Evolutionary conservation across 2,797 vertebrate species (phyloP).

Genomic region (Phrynocephalus guinanensis): DNA sequence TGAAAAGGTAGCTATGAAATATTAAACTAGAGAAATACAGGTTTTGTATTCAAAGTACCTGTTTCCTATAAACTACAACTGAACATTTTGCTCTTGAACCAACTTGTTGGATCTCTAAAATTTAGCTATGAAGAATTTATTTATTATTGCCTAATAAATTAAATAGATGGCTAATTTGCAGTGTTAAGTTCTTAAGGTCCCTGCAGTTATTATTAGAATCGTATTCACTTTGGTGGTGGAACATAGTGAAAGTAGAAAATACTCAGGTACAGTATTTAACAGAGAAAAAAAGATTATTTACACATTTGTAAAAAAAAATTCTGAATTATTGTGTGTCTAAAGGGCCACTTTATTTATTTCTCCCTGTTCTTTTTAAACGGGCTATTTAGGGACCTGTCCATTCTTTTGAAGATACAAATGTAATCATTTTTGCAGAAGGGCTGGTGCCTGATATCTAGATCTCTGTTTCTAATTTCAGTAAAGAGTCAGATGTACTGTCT

Average conservation of each 20-base stretch:
- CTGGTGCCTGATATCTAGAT: background rate
- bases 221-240: background rate
- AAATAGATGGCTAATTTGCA: constrained; percentile 9
- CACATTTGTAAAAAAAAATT: background rate
- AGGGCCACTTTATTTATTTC: background rate
- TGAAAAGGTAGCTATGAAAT: background rate
- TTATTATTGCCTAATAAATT: constrained; percentile 7
- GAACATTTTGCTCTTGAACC: background rate
- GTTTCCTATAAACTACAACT: background rate
- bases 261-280: background rate
- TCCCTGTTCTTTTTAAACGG: background rate
- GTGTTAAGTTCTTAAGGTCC: background rate
- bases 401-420: background rate
- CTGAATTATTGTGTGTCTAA: background rate
- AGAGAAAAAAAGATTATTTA: background rate
- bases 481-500: background rate
- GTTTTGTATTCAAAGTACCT: background rate
- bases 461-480: background rate
- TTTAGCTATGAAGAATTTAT: background rate
- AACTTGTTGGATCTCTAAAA: constrained; percentile 1
- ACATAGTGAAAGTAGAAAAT: background rate
- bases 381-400: background rate
- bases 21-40: background rate
- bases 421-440: background rate
- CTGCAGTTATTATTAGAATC: constrained; percentile 1